Evolutionary conservation across 2,113 vertebrate genomes (phyloP), one percentile per base, ranked within the genome.

Genomic region (Anoplopoma fimbria): DNA sequence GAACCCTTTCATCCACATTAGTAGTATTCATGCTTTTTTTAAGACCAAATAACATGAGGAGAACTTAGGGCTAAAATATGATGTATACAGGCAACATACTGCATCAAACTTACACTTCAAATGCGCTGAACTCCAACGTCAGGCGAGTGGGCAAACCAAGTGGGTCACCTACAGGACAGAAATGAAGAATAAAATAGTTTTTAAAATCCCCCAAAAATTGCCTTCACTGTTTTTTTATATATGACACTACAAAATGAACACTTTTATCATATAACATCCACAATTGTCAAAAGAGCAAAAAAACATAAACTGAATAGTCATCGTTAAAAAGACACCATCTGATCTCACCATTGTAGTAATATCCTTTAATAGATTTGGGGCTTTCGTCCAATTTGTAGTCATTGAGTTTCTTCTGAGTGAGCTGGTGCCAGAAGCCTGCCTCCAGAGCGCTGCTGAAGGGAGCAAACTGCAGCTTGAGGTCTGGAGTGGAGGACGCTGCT

Each of bases 371-470:
- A 70, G 92, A 89, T 82, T 95, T 97, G 9, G 98, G 96, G 58
- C 96, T 96, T 91, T 99, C 97, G 3, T 99, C 98, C 81, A 99
- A 64, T 2, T 96, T 95, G 87, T 98, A 99, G 70, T 98, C 97
- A 1, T 97, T 97, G 85, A 99, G 96, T 55, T 99, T 99, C 91
- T 93, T 98, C 93, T 99, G 97, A 4, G 97, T 99, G 58, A 99
- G 94, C 31, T 99, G 95, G 1, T 99, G 98, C 98, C 98, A 99
- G 94, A 99, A 99, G 0, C 98, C 98, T 0, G 97, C 98, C 40
- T 99, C 98, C 88, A 99, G 84, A 58, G 98, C 97, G 2, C 98
- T 99, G 88, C 92, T 96, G 92, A 99, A 99, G 4, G 98, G 98
- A 19, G 96, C 97, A 40, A 99, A 99, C 95, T 99, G 97, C 90